A percentile compares a stretch with the other conserved stretches of the same genome.
Conservation (phyloP, 2,113 vertebrate species). For the Rhinolophus sinicus region DNA sequence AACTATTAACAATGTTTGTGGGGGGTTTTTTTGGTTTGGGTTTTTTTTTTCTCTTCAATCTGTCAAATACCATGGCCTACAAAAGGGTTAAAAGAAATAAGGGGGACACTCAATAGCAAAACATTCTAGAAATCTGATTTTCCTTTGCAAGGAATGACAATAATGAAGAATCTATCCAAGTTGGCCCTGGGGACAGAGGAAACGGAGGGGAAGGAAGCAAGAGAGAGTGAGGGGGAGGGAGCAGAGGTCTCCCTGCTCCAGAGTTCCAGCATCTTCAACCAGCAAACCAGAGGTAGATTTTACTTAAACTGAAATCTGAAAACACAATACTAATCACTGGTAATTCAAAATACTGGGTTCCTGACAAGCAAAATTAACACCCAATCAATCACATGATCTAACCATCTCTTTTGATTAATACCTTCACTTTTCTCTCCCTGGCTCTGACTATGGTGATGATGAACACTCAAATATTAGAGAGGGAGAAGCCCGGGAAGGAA, state of each 20-base stretch:
- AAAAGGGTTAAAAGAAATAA: constrained; percentile 45
- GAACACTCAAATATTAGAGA: neutral
- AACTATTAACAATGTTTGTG: constrained; percentile 26
- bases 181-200: neutral
- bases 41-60: constrained; percentile 35
- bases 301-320: constrained; percentile 11
- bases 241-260: neutral
- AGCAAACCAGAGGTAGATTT: neutral
- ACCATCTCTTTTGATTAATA: neutral
- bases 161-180: neutral
- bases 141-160: constrained; percentile 28
- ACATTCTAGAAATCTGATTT: constrained; percentile 37
- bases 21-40: neutral
- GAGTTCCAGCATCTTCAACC: neutral
- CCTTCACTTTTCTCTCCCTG: neutral
- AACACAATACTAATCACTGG: neutral
- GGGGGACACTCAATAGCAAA: constrained; percentile 41
- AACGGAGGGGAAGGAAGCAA: neutral
- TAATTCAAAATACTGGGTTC: neutral
- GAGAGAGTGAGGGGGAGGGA: neutral
- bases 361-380: constrained; percentile 6
- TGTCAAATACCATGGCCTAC: constrained; percentile 19
- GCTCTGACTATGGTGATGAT: neutral
- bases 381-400: constrained; percentile 5
- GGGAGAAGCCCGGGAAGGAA: neutral